phyloP scores from a whole-genome alignment of 2,797 vertebrate genomes.

The Ctenochaetus hawaiiensis region DNA sequence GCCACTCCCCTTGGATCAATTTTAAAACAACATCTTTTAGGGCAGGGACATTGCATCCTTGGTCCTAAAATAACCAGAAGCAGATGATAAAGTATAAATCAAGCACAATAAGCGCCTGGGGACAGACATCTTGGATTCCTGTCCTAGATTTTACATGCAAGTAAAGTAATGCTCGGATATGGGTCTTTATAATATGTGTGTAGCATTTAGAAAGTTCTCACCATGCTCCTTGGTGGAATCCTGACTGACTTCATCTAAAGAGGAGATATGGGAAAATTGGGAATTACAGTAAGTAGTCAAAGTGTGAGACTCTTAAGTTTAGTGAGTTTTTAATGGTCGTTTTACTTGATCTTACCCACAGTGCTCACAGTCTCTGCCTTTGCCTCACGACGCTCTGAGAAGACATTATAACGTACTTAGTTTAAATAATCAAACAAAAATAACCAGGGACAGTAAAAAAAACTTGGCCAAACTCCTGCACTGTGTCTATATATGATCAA shows the following conservation, averaged over 20 bases:
- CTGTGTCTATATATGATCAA: neutral
- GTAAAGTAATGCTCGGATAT: slow-evolving; percentile 2
- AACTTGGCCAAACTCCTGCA: too few species aligned
- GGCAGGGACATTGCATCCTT: slow-evolving; percentile 58
- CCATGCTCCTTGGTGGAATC: slow-evolving; percentile 64
- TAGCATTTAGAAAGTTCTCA: slow-evolving; percentile 30
- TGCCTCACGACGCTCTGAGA: slow-evolving; percentile 62
- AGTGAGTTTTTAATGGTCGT: neutral
- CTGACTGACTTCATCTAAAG: slow-evolving; percentile 60
- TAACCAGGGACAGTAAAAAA: neutral
- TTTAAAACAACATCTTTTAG: slow-evolving; percentile 43
- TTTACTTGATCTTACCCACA: slow-evolving; percentile 59
- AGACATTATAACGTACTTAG: slow-evolving; percentile 14
- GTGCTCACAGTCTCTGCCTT: slow-evolving; percentile 50
- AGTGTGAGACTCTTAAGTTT: neutral
- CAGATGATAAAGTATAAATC: slow-evolving; percentile 77
- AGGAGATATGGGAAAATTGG: slow-evolving; percentile 2
- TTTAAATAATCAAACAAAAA: neutral
- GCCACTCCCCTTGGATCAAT: slow-evolving; percentile 11
- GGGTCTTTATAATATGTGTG: neutral
- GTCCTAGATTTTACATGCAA: slow-evolving; percentile 77
- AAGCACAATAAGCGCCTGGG: slow-evolving; percentile 74
- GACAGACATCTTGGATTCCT: slow-evolving; percentile 79
- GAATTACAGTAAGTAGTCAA: slow-evolving; percentile 3
- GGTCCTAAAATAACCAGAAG: slow-evolving; percentile 71